Conservation (phyloP, 2,797 vertebrate species). For the Kryptolebias ocellatus region DNA sequence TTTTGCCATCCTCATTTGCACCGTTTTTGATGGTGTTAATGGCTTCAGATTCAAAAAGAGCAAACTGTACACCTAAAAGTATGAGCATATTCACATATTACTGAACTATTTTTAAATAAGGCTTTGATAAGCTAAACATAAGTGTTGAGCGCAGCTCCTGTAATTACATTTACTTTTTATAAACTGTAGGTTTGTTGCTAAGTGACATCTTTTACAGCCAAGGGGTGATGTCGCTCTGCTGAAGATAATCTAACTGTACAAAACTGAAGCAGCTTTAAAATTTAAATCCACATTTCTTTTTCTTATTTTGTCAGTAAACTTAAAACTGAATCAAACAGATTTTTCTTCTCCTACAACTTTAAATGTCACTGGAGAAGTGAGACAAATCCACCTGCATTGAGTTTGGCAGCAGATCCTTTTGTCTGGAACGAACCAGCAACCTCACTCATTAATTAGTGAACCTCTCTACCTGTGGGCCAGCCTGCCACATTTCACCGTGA, state of each 20-base stretch:
- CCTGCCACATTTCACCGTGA: slow-evolving; percentile 58
- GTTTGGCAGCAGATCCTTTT: slow-evolving; percentile 39
- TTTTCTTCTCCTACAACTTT: neutral
- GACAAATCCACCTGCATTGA: slow-evolving; percentile 21
- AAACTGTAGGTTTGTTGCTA: slow-evolving; percentile 3
- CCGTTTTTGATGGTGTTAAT: neutral
- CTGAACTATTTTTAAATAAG: neutral
- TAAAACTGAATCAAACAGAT: neutral
- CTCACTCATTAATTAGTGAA: slow-evolving; percentile 72
- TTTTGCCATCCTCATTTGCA: neutral
- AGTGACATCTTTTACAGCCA: slow-evolving; percentile 1
- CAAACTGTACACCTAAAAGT: neutral
- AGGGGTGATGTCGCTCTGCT: neutral
- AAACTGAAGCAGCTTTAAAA: neutral
- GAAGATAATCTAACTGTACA: neutral
- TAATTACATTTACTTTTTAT: neutral
- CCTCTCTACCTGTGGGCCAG: slow-evolving; percentile 69
- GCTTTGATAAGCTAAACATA: neutral
- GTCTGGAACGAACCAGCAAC: slow-evolving; percentile 54
- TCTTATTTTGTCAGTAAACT: neutral
- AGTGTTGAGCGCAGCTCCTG: neutral
- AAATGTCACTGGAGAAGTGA: slow-evolving; percentile 11
- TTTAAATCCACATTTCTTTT: neutral
- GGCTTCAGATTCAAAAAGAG: neutral
- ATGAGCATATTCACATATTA: neutral